Base-by-base conservation (phyloP, 2,113 vertebrate species). In the Cairina moschata region DNA sequence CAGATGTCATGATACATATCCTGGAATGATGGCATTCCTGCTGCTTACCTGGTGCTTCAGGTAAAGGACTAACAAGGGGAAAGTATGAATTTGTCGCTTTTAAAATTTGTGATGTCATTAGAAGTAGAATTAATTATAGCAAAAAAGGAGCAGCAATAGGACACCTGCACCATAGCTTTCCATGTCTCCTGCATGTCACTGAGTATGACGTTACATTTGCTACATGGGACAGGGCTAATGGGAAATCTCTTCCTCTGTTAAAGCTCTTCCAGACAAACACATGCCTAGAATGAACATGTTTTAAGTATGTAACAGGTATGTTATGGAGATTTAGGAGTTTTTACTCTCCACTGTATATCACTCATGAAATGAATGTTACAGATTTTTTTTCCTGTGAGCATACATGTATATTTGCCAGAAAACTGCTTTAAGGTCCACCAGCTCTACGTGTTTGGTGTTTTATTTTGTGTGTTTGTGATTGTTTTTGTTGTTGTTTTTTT, bases 1-100 rank as follows among this genome's bases (percentile, higher is more conserved):
- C 15, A 48, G 60, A 6, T 40, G 55, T 34, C 0, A 0, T 9
- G 74, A 14, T 28, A 4, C 14, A 0, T 42, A 54, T 76, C 54
- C 67, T 65, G 38, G 50, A 58, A 36, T 14, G 60, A 44, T 12
- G 72, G 68, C 54, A 7, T 58, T 66, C 68, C n/a, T 84, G 38
- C 42, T 66, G n/a, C 73, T 66, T 32, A 66, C 21, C 34, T 77
- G 2, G 50, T 56, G 34, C 55, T 74, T 54, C 80, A 54, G 40
- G 26, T 58, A 29, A 56, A 79, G 42, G 28, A 31, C 40, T 59
- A 52, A 8, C 3, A 17, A 36, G 52, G 62, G 16, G 28, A 73
- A 76, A 20, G 32, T 40, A 68, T 46, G 21, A 83, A 50, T 66
- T 83, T 62, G 32, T 88, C 59, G 17, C 76, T 73, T 40, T 71